phyloP scores from a whole-genome alignment of 2,113 vertebrate species.

The Hystrix cristata region DNA sequence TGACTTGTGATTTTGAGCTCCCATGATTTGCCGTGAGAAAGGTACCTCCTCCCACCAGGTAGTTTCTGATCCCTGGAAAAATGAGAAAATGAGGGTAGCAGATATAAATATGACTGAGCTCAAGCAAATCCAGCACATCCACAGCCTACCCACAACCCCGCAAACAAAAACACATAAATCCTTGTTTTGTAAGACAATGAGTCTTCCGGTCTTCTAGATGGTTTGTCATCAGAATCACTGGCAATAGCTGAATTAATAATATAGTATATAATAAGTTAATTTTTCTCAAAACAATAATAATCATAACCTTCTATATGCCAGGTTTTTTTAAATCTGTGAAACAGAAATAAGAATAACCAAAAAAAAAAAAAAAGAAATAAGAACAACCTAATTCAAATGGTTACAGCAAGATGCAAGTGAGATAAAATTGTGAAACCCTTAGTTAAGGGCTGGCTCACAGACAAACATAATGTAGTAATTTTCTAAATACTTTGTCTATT shows the following conservation, averaged over 20 bases:
- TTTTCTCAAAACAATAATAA: conserved; percentile 33
- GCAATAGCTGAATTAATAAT: conserved; percentile 33
- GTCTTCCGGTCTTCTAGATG: neutral
- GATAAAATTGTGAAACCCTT: neutral
- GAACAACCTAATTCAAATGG: conserved; percentile 24
- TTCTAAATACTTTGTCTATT: neutral
- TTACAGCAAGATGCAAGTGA: conserved; percentile 28
- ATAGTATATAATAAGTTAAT: conserved; percentile 10
- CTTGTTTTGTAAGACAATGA: neutral
- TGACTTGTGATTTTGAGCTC: neutral
- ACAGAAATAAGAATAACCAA: neutral
- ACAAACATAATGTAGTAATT: conserved; percentile 8
- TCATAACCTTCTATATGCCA: neutral
- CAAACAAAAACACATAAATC: conserved; percentile 37
- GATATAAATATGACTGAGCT: neutral
- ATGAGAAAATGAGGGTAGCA: conserved; percentile 14
- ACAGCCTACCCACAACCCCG: neutral
- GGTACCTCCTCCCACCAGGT: neutral
- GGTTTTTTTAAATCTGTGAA: neutral
- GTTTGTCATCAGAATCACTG: neutral
- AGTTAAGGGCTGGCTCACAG: neutral
- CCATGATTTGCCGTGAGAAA: conserved; percentile 19
- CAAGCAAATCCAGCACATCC: neutral
- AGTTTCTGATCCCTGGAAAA: neutral
- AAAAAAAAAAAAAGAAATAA: neutral